These are phyloP conservation scores for Planococcus citri DNA, from an alignment of 1,140 invertebrate genomes.

Conservation along the genomic window DNA sequence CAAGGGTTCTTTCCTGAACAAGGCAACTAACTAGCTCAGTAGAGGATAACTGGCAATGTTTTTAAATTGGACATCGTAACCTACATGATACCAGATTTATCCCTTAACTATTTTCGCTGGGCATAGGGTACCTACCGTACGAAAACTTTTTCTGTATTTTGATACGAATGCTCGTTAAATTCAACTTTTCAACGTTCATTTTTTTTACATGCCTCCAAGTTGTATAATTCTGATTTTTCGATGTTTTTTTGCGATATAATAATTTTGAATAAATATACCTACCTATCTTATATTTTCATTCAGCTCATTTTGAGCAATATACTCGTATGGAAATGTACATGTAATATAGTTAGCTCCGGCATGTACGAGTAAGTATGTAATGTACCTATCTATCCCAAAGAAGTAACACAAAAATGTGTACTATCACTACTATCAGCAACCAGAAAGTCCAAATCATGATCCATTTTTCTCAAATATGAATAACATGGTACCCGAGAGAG, in stretches of 20 bases:
- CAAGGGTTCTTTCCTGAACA: not conserved
- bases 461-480: conserved; percentile 7
- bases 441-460: not conserved
- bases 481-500: not conserved
- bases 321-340: no score
- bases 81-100: not conserved
- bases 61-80: not conserved
- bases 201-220: not conserved
- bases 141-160: not conserved
- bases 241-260: not conserved
- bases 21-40: not conserved
- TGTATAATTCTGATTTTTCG: not conserved
- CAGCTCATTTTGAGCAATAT: no score
- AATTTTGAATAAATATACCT: not conserved
- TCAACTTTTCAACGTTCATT: not conserved
- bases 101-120: conserved; percentile 2
- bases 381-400: no score
- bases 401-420: no score
- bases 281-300: no score
- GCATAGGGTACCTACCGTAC: not conserved
- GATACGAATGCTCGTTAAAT: not conserved
- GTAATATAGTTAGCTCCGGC: no score
- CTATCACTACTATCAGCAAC: no score
- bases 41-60: conserved; percentile 1
- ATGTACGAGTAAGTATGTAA: no score